phyloP scores from a whole-genome alignment of 2,888 invertebrate genomes.

The Allophyes oxyacanthae region DNA sequence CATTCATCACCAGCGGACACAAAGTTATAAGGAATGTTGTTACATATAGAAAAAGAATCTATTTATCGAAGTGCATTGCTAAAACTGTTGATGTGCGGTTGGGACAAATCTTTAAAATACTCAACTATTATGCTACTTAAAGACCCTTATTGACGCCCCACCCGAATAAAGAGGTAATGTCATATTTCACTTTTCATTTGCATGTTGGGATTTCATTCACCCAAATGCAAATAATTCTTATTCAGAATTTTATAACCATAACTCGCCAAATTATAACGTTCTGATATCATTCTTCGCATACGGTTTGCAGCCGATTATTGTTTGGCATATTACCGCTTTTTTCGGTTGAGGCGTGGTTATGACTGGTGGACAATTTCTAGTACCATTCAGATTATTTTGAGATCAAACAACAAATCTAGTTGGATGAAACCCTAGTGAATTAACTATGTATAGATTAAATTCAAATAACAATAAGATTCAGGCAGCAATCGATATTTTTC shows the following conservation, averaged over 20 bases:
- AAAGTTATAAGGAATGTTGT: slow-evolving; percentile 56
- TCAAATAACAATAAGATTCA: slow-evolving; percentile 14
- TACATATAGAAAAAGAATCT: slow-evolving; percentile 30
- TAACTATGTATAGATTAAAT: slow-evolving; percentile 12
- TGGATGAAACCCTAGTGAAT: slow-evolving; percentile 18
- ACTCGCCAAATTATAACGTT: too few species aligned
- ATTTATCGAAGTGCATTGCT: slow-evolving; percentile 22
- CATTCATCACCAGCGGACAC: slow-evolving; percentile 36
- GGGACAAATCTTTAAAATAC: slow-evolving; percentile 13
- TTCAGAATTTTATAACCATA: too few species aligned
- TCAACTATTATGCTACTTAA: slow-evolving; percentile 34
- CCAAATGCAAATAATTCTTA: too few species aligned
- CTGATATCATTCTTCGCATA: too few species aligned
- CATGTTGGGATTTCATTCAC: too few species aligned
- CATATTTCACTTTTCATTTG: too few species aligned
- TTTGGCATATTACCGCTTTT: too few species aligned
- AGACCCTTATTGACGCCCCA: slow-evolving; percentile 23
- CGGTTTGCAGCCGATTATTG: too few species aligned
- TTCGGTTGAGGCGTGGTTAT: not conserved
- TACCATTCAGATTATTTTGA: slow-evolving; percentile 11
- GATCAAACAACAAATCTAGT: slow-evolving; percentile 13
- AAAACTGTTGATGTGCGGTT: slow-evolving; percentile 5
- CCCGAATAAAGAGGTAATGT: too few species aligned
- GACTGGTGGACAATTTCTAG: slow-evolving; percentile 24
- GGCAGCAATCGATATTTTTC: slow-evolving; percentile 15